Evolutionary conservation across 1,140 invertebrate genomes (phyloP), one percentile per base, ranked within the genome.

Genomic region (Aphelenchoides besseyi): DNA sequence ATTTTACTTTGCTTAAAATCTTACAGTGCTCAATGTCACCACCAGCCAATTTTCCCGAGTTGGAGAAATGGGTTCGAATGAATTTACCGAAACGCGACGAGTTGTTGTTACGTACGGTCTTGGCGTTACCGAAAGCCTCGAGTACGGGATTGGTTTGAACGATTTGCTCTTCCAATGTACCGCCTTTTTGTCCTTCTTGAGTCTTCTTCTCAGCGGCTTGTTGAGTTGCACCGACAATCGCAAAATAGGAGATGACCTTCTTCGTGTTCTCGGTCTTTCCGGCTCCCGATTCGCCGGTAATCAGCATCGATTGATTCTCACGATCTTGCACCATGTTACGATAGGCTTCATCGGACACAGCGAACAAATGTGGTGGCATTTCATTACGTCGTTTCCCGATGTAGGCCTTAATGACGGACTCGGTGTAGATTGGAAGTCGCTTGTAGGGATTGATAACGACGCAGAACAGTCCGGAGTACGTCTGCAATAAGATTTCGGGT

Each of bases 391-490:
- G 94, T 88, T 94, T 94, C 86, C 95, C 95, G 88, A 93, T 91
- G 91, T 98, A 98, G 70, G 78, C 70, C 36, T 61, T n/a, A n/a
- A n/a, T n/a, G 86, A 93, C 95, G 87, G 92, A 91, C 84, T 89
- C 88, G 75, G 95, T 97, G 89, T 99, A 99, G 86, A 99, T 97
- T 80, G 97, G 97, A 88, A 93, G 96, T 82, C 97, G 91, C 89
- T 97, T 97, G 91, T 98, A 98, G 79, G 96, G 96, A 89, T 99
- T 99, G 90, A 99, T 97, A 84, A 94, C 95, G 84, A 99, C 94
- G 87, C 96, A 99, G 91, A 99, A 99, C 85, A 99, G 91, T 85
- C 96, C 97, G 83, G 97, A 99, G 87, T 99, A 99, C 82, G 97
- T 99, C 96, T 98, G 67, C 16, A 68, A 69, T 26, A n/a, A n/a